phyloP scores from a whole-genome alignment of 2,113 vertebrate species.

The Eudorcas thomsonii region DNA sequence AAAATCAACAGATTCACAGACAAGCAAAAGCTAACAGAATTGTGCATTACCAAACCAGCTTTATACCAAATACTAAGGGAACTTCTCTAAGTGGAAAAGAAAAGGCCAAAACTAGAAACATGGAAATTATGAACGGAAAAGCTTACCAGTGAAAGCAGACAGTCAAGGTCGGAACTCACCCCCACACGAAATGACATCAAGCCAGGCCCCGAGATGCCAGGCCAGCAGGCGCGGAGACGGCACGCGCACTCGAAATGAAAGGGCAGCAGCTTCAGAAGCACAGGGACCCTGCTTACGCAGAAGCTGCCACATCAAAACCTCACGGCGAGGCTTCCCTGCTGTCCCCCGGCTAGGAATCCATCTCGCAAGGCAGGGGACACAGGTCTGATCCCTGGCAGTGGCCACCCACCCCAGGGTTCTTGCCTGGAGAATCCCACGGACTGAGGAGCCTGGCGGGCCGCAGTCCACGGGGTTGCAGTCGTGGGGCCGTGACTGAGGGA shows the following conservation, averaged over 20 bases:
- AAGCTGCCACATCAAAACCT: fast-evolving
- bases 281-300: fast-evolving
- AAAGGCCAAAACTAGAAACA: background rate
- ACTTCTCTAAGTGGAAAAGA: background rate
- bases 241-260: background rate
- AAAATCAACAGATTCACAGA: no score
- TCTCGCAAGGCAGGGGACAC: fast-evolving
- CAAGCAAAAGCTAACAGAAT: background rate
- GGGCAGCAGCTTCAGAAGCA: background rate
- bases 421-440: background rate
- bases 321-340: background rate
- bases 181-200: background rate
- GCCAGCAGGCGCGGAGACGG: fast-evolving
- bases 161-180: background rate
- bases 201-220: background rate
- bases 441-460: fast-evolving
- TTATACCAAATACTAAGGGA: background rate
- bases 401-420: background rate
- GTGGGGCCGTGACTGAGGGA: background rate
- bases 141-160: background rate
- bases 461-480: background rate
- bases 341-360: background rate
- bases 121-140: background rate
- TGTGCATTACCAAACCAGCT: background rate
- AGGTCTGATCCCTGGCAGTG: background rate